Evolutionary conservation across 2,797 vertebrate genomes (phyloP), one percentile per base, ranked within the genome.

Genomic region (Propithecus deckenii): DNA sequence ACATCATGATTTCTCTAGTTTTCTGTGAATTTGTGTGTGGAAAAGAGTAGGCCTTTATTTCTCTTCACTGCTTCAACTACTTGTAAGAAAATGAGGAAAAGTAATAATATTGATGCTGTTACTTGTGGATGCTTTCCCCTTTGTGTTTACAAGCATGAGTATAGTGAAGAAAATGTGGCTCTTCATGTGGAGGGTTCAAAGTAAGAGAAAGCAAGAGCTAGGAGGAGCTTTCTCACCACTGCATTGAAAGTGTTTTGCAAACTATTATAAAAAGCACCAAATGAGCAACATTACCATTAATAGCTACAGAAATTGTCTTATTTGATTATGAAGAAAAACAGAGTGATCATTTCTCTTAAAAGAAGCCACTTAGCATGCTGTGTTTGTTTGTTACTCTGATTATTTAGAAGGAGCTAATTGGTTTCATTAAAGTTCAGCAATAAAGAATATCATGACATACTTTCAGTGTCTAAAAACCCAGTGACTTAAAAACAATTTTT

Each of bases 321-420:
- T 52, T 96, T 83, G 30, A 41, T 75, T 89, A 46, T 86, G 79
- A 93, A 86, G 75, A 91, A 91, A 95, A 94, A 48, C 4, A 57
- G 48, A 92, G 41, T 46, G 78, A 18, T 72, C 30, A 11, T 46
- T 61, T 89, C 86, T 91, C 41, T 65, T 78, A 38, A 90, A 87
- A 52, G 93, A 84, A 78, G 63, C 55, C n/a, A 75, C 18, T 96
- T 83, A 52, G 50, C 61, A n/a, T 87, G 38, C 74, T 86, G 13
- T 65, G 65, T 69, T 72, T 61, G 23, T 86, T 52, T 94, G 23
- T 94, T 94, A 57, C 86, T 94, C 87, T 93, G 80, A 59, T 97
- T 81, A 75, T 67, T 91, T 92, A 72, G 35, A 80, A 95, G 78
- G 63, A 95, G 59, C 88, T 92, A 89, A 94, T 91, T 94, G 63